A percentile compares a stretch with the other conserved stretches of the same genome.
These are phyloP conservation scores for Meles meles DNA, from an alignment of 2,113 vertebrate genomes.

Conservation along the genomic window DNA sequence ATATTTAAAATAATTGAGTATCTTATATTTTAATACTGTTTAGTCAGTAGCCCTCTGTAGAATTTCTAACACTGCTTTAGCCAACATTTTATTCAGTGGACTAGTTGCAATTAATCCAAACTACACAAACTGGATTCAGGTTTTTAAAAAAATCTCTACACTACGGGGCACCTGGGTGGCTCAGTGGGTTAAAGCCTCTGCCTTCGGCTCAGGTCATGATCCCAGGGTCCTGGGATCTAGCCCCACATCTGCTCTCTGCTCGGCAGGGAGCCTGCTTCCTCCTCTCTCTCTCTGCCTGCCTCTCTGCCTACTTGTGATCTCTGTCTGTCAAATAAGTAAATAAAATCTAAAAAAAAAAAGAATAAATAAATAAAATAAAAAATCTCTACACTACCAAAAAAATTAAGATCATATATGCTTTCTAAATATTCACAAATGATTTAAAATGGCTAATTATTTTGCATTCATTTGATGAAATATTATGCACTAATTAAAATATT, in stretches of 20 bases:
- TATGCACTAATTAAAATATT: neutral
- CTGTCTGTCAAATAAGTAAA: too few relatives aligned
- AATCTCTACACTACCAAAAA: neutral
- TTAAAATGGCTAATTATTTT: neutral
- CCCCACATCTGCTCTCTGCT: too few relatives aligned
- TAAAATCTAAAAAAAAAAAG: too few relatives aligned
- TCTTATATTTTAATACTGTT: neutral
- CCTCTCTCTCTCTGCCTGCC: too few relatives aligned
- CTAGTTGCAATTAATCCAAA: neutral
- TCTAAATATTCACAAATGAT: slow-evolving; percentile 23
- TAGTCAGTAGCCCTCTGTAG: neutral
- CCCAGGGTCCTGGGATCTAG: too few relatives aligned
- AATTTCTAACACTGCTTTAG: neutral
- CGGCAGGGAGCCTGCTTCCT: too few relatives aligned
- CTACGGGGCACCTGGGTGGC: too few relatives aligned
- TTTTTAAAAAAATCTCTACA: neutral
- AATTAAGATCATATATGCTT: neutral
- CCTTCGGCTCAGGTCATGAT: too few relatives aligned
- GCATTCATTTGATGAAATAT: neutral
- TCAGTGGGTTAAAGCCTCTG: too few relatives aligned
- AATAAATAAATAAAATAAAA: too few relatives aligned
- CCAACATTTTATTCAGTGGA: neutral
- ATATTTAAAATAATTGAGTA: neutral
- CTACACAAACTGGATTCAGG: neutral
- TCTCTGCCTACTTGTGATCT: too few relatives aligned